phyloP scores from a whole-genome alignment of 1,140 invertebrate species.

The Cotesia glomerata region DNA sequence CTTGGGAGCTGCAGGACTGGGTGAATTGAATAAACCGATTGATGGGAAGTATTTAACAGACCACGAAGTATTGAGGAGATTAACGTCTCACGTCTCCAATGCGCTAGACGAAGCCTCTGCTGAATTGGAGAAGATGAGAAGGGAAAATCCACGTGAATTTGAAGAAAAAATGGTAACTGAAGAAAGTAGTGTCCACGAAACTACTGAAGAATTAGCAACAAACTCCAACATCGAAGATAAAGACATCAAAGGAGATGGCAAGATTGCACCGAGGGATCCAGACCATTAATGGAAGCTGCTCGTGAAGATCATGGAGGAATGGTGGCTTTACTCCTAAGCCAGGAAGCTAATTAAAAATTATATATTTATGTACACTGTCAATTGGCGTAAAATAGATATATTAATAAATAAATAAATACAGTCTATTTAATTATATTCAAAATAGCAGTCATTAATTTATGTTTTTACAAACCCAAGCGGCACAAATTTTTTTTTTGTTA shows the following conservation, averaged over 20 bases:
- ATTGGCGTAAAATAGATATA: too few species aligned
- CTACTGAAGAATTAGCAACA: constrained; percentile 94
- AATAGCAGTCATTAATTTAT: too few species aligned
- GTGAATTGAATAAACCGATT: constrained; percentile 70
- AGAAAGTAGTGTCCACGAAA: constrained; percentile 88
- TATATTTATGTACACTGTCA: too few species aligned
- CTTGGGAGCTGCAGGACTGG: constrained; percentile 84
- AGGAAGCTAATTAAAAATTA: constrained; percentile 77
- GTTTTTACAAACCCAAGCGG: too few species aligned
- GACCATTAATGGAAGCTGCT: constrained; percentile 98
- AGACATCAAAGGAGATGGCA: constrained; percentile 51
- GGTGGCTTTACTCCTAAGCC: constrained; percentile 90
- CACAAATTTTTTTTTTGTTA: too few species aligned
- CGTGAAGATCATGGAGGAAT: constrained; percentile 99
- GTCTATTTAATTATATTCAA: too few species aligned
- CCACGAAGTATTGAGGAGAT: constrained; percentile 80
- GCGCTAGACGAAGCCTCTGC: constrained; percentile 95
- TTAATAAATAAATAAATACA: too few species aligned
- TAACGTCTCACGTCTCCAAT: constrained; percentile 89
- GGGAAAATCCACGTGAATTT: constrained; percentile 71
- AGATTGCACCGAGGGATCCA: constrained; percentile 99
- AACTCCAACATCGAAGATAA: constrained; percentile 93
- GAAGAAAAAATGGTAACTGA: constrained; percentile 83
- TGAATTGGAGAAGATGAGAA: constrained; percentile 91
- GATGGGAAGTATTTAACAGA: constrained; percentile 81